phyloP scores from a whole-genome alignment of 2,113 vertebrate species.

The Melanocharis versteri region DNA sequence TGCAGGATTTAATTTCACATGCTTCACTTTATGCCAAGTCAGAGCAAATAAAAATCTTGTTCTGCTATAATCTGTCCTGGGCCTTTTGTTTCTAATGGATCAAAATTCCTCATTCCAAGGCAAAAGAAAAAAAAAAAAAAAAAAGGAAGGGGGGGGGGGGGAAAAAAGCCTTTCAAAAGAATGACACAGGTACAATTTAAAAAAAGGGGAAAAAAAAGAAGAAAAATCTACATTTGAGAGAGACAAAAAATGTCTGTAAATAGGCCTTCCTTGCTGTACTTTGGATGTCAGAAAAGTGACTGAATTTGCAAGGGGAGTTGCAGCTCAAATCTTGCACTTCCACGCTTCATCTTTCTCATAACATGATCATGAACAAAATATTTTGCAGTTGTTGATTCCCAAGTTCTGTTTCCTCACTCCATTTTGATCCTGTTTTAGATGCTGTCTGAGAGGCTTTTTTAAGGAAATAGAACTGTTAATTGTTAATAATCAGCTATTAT shows the following conservation, averaged over 20 bases:
- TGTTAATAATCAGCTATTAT: background rate
- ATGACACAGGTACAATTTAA: background rate
- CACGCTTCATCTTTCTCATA: background rate
- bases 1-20: background rate
- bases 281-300: background rate
- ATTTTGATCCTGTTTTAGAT: background rate
- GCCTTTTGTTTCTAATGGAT: background rate
- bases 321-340: background rate
- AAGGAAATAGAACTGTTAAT: background rate
- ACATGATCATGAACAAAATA: background rate
- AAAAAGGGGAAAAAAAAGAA: fast-evolving
- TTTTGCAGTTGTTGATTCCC: background rate
- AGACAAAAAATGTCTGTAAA: background rate
- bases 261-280: background rate
- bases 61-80: background rate
- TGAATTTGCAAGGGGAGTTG: background rate
- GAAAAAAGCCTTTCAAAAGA: no score
- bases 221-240: background rate
- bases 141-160: fast-evolving
- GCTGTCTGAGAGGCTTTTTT: background rate
- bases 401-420: background rate
- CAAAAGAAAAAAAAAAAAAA: background rate
- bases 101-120: background rate
- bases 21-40: background rate
- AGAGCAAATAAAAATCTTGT: background rate